Evolutionary conservation across 2,113 vertebrate species (phyloP), one percentile per base, ranked within the genome.

Genomic region (Spea bombifrons): DNA sequence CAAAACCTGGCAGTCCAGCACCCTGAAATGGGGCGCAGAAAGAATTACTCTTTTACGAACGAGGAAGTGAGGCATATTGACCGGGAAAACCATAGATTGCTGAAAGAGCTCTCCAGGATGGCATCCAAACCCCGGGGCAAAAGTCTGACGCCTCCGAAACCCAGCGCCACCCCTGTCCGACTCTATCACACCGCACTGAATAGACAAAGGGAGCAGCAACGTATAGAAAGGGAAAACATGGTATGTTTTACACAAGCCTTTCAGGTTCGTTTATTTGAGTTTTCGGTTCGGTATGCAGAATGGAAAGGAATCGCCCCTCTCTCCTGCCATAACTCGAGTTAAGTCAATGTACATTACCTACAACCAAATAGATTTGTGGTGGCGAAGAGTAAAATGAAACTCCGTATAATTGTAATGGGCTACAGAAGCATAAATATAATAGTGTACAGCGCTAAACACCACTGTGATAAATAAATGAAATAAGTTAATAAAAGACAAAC

Each of bases 161-260:
- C 83, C 0, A 47, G 78, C 55, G 16, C 81, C 1, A 85, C 88
- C 0, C 45, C 87, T 0, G 53, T 84, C n/a, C 92, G 86, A 30
- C 75, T 91, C 17, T 91, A 94, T 82, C 95, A 97, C 84, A 97
- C 86, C 72, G 91, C 93, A 69, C 84, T 98, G 82, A 97, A 97
- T 89, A 92, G 97, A 78, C 93, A 96, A 73, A 92, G 90, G 46
- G 94, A 97, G 72, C 96, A 98, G 46, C 92, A 94, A 63, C 93
- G 96, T 73, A 98, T 98, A 59, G 95, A 97, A 81, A 94, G 87
- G 81, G 96, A 98, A 65, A 99, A 99, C 86, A 80, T 96, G 91
- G 97, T 99, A 82, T 95, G 94, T 87, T 30, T 79, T 48, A 71
- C 44, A 67, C 57, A 61, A 15, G 8, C 5, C 13, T n/a, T 59